Base-by-base conservation (phyloP, 2,888 invertebrate genomes). In the Helleia helle region DNA sequence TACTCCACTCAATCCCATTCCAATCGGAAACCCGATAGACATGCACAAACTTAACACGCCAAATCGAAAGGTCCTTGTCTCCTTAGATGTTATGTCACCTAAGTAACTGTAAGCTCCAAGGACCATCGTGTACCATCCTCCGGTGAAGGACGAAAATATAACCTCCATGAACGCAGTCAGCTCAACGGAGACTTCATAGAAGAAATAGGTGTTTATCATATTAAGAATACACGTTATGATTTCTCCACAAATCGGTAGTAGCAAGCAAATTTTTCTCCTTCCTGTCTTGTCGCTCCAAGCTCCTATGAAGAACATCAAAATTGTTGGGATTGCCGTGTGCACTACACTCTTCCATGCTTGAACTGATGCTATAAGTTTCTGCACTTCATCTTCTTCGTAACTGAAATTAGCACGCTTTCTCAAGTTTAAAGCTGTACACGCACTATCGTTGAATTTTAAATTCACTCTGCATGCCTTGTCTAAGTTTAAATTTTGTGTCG, bases 401-500 rank as follows among this genome's bases (percentile, higher is more conserved):
- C 89, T 89, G 52, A 88, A 87, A 52, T 91, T 91, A 0, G 86
- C 88, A 1, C 92, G 91, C 52, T 90, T 88, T 36, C 94, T 84
- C 0, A 87, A 80, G 1, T 90, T 88, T 13, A 94, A 68, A 0
- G 92, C 91, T 46, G 89, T 89, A 60, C 94, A 95, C 0, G 93
- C 88, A 30, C 86, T 86, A 36, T 89, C 88, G 0, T 88, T 83
- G 52, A 91, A 93, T 0, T 75, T 86, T 50, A 94, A 77, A 62
- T 94, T 94, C 0, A 94, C 94, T 28, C 93, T 77, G 56, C 94
- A 95, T 1, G 94, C 94, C 68, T 94, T 94, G 59, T 94, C 94
- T 56, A 94, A 80, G 68, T 93, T 93, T 28, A 94, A 74, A 71
- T 94, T 94, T 67, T 94, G 94, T 4, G 93, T 92, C 22, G 93